Conservation (phyloP, 2,888 invertebrate genomes). For the Beris chalybata region DNA sequence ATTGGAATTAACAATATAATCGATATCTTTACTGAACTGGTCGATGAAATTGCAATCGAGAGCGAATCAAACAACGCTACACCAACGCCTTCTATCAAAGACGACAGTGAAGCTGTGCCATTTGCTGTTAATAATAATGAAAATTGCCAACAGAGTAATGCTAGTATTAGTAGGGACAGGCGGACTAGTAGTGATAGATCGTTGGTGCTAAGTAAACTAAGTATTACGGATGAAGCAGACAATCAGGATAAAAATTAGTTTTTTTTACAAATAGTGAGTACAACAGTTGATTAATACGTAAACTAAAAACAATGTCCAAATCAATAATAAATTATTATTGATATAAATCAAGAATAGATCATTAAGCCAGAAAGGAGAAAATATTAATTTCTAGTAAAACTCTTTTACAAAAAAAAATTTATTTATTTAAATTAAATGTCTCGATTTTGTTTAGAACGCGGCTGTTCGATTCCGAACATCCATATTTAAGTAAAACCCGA, state of each 20-base stretch:
- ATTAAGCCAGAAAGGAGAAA: no score
- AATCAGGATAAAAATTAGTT: neutral
- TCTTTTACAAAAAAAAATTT: no score
- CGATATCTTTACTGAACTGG: constrained; percentile 67
- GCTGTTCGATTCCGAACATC: no score
- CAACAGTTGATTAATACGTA: no score
- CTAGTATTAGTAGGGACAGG: constrained; percentile 21
- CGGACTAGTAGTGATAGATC: constrained; percentile 20
- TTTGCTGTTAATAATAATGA: neutral
- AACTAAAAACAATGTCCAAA: no score
- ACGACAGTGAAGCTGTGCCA: constrained; percentile 1
- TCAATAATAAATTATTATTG: no score
- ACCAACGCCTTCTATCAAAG: neutral
- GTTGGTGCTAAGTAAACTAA: constrained; percentile 18
- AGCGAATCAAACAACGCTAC: neutral
- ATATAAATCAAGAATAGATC: no score
- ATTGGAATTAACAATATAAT: constrained; percentile 90
- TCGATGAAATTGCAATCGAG: constrained; percentile 39
- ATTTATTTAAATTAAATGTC: no score
- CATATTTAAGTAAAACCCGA: no score
- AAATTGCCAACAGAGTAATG: constrained; percentile 2
- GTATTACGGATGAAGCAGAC: constrained; percentile 20
- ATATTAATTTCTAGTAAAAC: no score
- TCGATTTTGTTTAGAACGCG: no score
- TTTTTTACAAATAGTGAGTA: no score